Conservation (phyloP, 2,113 vertebrate species). For the Heterotis niloticus region DNA sequence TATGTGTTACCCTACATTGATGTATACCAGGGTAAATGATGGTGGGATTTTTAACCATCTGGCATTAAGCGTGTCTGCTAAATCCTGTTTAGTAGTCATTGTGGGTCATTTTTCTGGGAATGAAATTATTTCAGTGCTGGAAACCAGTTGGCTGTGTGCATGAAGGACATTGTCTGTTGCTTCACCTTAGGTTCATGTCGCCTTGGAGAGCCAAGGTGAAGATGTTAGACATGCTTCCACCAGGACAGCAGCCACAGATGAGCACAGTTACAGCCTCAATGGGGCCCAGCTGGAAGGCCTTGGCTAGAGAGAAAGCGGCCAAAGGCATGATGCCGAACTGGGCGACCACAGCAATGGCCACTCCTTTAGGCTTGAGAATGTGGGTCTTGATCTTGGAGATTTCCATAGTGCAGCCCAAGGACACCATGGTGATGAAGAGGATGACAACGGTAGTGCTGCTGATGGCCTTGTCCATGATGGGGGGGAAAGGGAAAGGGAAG, state of each 20-base stretch:
- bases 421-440: conserved; percentile 67
- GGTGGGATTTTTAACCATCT: no score
- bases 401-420: conserved; percentile 77
- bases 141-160: no score
- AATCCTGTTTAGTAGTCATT: no score
- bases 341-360: conserved; percentile 64
- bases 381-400: conserved; percentile 70
- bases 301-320: conserved; percentile 68
- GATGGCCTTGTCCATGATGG: conserved; percentile 51
- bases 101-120: no score
- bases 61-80: no score
- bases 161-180: background rate
- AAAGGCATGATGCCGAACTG: conserved; percentile 83
- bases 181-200: conserved; percentile 83
- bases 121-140: no score
- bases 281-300: conserved; percentile 57
- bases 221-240: conserved; percentile 74
- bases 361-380: conserved; percentile 69
- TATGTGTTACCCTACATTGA: no score
- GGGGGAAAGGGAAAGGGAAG: conserved; percentile 30
- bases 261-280: conserved; percentile 71
- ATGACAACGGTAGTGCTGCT: conserved; percentile 48
- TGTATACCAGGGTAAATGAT: no score
- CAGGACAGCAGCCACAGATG: conserved; percentile 78
- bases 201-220: conserved; percentile 70